phyloP scores from a whole-genome alignment of 2,797 vertebrate species.

The Smutsia temminckii region DNA sequence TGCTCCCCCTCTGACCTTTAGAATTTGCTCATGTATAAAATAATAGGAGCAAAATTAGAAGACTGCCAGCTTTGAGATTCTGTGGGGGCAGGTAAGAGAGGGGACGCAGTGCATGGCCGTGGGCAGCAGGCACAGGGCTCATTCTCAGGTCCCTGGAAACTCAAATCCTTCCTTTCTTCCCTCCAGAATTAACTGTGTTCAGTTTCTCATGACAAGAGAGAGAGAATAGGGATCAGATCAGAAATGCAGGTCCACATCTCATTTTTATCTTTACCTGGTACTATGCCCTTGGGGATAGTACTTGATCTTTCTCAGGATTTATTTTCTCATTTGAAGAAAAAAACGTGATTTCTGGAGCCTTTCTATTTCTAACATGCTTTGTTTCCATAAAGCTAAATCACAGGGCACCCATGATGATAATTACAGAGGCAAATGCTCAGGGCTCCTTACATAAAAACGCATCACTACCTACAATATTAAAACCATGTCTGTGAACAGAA shows the following conservation, averaged over 20 bases:
- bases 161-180: not conserved
- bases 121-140: fast-evolving
- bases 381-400: not conserved
- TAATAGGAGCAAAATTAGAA: not conserved
- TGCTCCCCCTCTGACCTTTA: not conserved
- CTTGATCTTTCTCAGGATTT: not conserved
- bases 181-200: not conserved
- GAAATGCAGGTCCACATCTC: not conserved
- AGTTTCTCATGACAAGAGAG: not conserved
- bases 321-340: not conserved
- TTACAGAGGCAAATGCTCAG: not conserved
- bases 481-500: not conserved
- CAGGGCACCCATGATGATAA: not conserved
- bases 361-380: not conserved
- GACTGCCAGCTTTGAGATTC: too few relatives aligned
- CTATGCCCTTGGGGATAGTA: not conserved
- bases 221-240: not conserved
- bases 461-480: not conserved
- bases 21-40: not conserved
- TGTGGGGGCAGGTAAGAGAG: fast-evolving
- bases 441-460: not conserved
- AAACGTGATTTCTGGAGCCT: not conserved
- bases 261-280: not conserved
- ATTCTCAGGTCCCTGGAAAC: not conserved
- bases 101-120: fast-evolving